Evolutionary conservation across 2,113 vertebrate species (phyloP).

Genomic region (Mus pahari): DNA sequence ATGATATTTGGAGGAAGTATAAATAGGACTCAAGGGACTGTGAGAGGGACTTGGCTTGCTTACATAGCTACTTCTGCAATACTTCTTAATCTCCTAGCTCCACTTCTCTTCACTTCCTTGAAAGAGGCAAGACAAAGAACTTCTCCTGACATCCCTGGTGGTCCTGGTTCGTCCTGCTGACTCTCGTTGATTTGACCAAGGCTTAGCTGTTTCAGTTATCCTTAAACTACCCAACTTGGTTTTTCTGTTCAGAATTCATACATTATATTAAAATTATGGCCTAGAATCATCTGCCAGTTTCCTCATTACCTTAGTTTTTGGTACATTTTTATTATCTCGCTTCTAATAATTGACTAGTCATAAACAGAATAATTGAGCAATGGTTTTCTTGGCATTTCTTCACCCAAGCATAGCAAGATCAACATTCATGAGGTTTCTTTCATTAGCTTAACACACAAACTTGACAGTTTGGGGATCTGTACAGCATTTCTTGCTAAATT

Average conservation of each 20-base stretch:
- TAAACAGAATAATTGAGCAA: not conserved
- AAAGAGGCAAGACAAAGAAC: no score
- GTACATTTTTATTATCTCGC: constrained; percentile 37
- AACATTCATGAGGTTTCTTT: constrained; percentile 52
- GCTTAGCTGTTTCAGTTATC: no score
- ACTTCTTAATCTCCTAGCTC: no score
- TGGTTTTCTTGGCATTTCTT: constrained; percentile 29
- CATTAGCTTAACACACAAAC: not conserved
- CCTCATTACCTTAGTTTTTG: not conserved
- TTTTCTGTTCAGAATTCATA: constrained; percentile 22
- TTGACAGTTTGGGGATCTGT: constrained; percentile 54
- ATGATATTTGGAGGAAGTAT: no score
- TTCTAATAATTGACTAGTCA: constrained; percentile 60
- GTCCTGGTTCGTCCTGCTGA: no score
- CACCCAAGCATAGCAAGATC: not conserved
- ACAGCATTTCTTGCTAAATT: not conserved
- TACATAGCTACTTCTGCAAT: no score
- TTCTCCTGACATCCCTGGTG: no score
- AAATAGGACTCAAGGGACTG: no score
- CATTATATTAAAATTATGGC: not conserved
- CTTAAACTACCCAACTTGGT: no score
- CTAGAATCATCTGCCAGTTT: not conserved
- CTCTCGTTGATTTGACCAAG: no score
- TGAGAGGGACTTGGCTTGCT: no score
- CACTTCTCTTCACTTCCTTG: no score